These are phyloP conservation scores for Gavialis gangeticus DNA, from an alignment of 2,113 vertebrate genomes.

Conservation along the genomic window DNA sequence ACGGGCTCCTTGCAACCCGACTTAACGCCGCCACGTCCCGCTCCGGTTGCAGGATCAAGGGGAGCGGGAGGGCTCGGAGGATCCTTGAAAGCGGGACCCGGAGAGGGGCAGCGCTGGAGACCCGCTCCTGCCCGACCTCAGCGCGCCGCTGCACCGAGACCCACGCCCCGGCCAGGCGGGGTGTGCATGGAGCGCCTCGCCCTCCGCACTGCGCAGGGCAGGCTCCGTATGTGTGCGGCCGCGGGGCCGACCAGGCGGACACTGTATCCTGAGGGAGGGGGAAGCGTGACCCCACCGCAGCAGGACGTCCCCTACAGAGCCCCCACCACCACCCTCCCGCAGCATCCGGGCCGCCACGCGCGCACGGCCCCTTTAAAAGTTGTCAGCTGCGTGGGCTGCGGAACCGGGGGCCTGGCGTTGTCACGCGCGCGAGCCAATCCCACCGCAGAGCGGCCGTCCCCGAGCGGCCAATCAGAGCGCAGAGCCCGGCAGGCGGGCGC, in stretches of 20 bases:
- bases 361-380: constrained; percentile 3
- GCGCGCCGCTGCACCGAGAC: no score
- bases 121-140: no score
- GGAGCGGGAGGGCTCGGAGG: no score
- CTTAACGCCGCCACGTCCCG: no score
- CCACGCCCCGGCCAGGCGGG: rapidly evolving
- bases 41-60: no score
- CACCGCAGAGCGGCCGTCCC: rapidly evolving
- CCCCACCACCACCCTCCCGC: rapidly evolving
- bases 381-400: neutral
- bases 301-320: rapidly evolving
- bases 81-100: no score
- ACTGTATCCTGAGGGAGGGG: no score
- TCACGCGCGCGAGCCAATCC: constrained; percentile 26
- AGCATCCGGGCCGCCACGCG: rapidly evolving
- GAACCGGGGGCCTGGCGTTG: neutral
- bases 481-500: neutral
- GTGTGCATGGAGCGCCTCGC: rapidly evolving
- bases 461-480: constrained; percentile 10
- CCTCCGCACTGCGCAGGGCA: no score
- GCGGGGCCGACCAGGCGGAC: no score
- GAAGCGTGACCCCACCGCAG: rapidly evolving
- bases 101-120: no score
- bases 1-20: no score
- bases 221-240: no score